Evolutionary conservation across 2,113 vertebrate genomes (phyloP).

Genomic region (Mohoua ochrocephala): DNA sequence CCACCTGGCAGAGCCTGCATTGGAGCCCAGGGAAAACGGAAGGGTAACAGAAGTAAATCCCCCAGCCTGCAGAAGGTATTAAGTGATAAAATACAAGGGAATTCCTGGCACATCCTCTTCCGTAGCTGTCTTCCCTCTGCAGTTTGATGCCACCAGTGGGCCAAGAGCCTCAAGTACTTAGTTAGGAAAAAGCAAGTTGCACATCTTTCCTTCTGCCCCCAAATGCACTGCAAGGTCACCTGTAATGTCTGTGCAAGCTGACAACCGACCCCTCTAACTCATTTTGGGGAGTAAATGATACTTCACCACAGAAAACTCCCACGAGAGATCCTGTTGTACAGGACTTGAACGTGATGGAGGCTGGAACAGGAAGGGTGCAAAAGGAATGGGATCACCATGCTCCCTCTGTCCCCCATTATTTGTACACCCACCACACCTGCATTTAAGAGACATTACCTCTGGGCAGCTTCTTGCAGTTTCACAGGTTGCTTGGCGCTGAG

Average conservation of each 20-base stretch:
- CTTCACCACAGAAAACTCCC: not conserved
- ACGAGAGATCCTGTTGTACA: not conserved
- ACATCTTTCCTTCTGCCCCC: not conserved
- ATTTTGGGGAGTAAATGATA: not conserved
- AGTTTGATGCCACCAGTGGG: not conserved
- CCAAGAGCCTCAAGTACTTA: not conserved
- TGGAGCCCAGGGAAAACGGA: not conserved
- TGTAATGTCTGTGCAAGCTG: not conserved
- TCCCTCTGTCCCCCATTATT: not conserved
- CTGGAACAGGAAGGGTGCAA: not conserved
- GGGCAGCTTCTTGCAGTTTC: slow-evolving; percentile 87
- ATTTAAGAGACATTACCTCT: slow-evolving; percentile 72
- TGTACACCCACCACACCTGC: not conserved
- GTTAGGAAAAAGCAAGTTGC: not conserved
- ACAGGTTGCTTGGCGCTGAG: slow-evolving; percentile 88
- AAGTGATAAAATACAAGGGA: not conserved
- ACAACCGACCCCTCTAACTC: not conserved
- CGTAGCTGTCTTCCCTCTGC: not conserved
- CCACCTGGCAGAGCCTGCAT: not conserved
- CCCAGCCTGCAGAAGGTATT: not conserved
- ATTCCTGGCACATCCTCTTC: not conserved
- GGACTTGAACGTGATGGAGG: accelerated
- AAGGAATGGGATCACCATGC: not conserved
- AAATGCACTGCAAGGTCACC: not conserved
- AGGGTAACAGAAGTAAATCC: not conserved